These are phyloP conservation scores for Phainopepla nitens DNA, from an alignment of 2,113 vertebrate species.

Conservation along the genomic window DNA sequence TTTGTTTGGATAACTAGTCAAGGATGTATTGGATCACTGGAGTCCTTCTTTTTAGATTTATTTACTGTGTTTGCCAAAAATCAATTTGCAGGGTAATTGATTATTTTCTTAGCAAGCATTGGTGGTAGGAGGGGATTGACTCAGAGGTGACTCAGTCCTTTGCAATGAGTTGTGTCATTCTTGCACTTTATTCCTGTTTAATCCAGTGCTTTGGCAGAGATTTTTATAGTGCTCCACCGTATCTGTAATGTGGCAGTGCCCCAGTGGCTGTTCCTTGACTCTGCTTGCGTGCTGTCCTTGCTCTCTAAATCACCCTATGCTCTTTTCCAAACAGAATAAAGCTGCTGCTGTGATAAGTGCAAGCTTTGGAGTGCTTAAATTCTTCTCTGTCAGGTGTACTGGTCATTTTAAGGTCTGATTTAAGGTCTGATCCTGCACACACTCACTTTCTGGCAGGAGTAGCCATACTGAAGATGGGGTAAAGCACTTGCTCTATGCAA, in stretches of 20 bases:
- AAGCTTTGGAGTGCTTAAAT: background rate
- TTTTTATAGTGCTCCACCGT: background rate
- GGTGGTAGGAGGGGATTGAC: background rate
- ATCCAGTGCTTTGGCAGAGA: background rate
- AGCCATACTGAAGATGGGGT: background rate
- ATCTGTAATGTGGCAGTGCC: background rate
- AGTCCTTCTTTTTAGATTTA: background rate
- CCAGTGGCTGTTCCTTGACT: background rate
- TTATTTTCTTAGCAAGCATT: background rate
- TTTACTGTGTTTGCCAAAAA: constrained; percentile 24
- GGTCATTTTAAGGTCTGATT: background rate
- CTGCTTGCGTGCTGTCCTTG: background rate
- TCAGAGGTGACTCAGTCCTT: background rate
- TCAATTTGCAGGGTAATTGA: background rate
- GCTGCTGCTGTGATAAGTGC: background rate
- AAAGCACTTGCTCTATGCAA: background rate
- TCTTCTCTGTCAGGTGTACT: background rate
- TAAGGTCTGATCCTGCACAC: background rate
- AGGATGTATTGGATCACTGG: background rate
- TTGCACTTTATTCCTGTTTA: background rate
- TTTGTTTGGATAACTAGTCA: constrained; percentile 54
- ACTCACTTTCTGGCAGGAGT: background rate
- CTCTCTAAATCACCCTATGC: background rate
- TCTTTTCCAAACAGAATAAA: background rate
- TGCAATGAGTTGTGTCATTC: background rate